Base-by-base conservation (phyloP, 2,888 invertebrate genomes). In the Zhuqinia jingwanae region DNA sequence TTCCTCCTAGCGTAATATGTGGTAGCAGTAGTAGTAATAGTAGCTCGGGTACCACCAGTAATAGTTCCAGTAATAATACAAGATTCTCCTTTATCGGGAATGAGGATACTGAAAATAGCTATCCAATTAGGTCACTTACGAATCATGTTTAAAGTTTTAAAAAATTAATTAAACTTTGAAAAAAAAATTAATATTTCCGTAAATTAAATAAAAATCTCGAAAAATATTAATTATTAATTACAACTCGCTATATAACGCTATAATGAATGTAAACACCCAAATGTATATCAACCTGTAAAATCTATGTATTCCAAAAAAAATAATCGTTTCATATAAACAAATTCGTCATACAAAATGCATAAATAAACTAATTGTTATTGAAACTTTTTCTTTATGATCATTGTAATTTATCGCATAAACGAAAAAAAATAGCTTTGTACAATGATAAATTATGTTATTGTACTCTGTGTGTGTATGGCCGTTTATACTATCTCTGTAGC, bases 81-180 rank as follows among this genome's bases (percentile, higher is more conserved):
- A 36, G 84, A 20, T 84, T 84, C 73, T 60, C 85, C 17, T 82
- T 79, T 56, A 58, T 88, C 53, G 78, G 56, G 2, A 80, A 88
- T 65, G 88, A 88, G 68, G 88, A 88, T 70, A 84, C 87, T 60
- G 88, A 88, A 77, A 88, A 88, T 87, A 88, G 84, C 27, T 88
- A 80, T 78, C 88, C 88, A 17, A 79, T 83, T 81, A 68, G 83
- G 58, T 86, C 88, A 20, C 63, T 88, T 22, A 83, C 84, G n/a
- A 86, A 86, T 79, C 88, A 80, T 30, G 53, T 75, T 75, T 75
- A 36, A 8, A 8, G 36, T 6, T 36, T 36, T n/a, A n/a, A n/a
- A n/a, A n/a, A n/a, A 36, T 36, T 36, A 30, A 75, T 47, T 70
- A 10, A 13, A 22, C 8, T 20, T 47, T 73, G 45, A 58, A 58